Evolutionary conservation across 2,888 invertebrate genomes (phyloP).

Genomic region (Campopleginae sp.): DNA sequence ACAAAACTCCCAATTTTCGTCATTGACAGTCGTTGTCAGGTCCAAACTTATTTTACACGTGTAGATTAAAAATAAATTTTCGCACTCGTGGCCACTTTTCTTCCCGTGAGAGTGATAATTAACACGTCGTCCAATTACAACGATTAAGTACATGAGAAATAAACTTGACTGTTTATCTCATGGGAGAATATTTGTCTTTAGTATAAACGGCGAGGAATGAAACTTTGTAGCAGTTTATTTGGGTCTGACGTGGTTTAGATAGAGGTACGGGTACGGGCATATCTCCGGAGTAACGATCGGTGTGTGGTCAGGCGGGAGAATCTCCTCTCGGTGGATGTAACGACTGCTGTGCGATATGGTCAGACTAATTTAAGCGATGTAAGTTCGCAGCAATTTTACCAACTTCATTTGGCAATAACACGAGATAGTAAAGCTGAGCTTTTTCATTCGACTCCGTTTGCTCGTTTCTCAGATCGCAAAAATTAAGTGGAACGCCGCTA

Average conservation of each 20-base stretch:
- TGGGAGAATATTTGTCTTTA: slow-evolving; percentile 36
- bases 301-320: slow-evolving; percentile 49
- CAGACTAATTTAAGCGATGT: slow-evolving; percentile 33
- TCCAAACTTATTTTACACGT: slow-evolving; percentile 2
- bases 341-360: slow-evolving; percentile 10
- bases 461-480: slow-evolving; percentile 22
- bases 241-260: slow-evolving; percentile 2
- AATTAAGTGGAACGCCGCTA: slow-evolving; percentile 9
- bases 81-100: slow-evolving; percentile 35
- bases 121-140: slow-evolving; percentile 32
- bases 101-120: not conserved
- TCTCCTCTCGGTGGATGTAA: slow-evolving; percentile 8
- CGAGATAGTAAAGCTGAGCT: not conserved
- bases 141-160: not conserved
- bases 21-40: not conserved
- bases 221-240: slow-evolving; percentile 36
- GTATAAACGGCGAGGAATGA: slow-evolving; percentile 28
- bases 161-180: slow-evolving; percentile 20
- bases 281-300: slow-evolving; percentile 42
- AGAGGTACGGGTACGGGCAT: not conserved
- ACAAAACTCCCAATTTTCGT: slow-evolving; percentile 4
- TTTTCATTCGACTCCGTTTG: slow-evolving; percentile 21
- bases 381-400: not conserved
- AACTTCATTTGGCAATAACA: slow-evolving; percentile 25
- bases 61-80: slow-evolving; percentile 56